Conservation (phyloP, 2,797 vertebrate species). For the Myotis findleyi region DNA sequence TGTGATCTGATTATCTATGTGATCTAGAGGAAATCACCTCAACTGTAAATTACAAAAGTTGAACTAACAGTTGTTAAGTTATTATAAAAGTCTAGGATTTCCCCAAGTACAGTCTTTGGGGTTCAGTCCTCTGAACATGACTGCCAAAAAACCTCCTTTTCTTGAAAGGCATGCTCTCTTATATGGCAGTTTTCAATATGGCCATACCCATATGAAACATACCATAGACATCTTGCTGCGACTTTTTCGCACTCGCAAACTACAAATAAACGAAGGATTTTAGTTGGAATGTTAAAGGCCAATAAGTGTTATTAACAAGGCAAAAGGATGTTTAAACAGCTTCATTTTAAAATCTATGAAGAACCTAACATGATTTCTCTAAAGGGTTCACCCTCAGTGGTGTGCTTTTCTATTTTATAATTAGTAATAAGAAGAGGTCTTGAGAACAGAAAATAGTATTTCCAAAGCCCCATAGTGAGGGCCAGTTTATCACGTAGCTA, state of each 20-base stretch:
- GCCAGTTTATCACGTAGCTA: conserved; percentile 67
- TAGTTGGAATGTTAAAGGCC: conserved; percentile 47
- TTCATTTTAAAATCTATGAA: conserved; percentile 63
- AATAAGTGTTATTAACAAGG: conserved; percentile 43
- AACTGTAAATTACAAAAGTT: not conserved
- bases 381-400: conserved; percentile 45
- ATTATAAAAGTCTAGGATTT: not conserved
- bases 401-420: conserved; percentile 62
- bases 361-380: conserved; percentile 62
- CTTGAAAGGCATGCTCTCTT: not conserved
- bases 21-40: not conserved
- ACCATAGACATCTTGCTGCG: not conserved
- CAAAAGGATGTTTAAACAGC: conserved; percentile 45
- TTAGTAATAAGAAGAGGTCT: conserved; percentile 53
- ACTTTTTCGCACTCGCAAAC: not conserved
- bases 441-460: conserved; percentile 62
- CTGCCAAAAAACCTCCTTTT: not conserved
- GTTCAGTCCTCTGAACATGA: not conserved
- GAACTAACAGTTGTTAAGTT: not conserved
- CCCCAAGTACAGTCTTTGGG: not conserved
- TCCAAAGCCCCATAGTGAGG: conserved; percentile 20
- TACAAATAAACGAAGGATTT: conserved; percentile 38
- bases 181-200: not conserved
- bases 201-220: too few species aligned
- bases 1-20: not conserved